Conservation (phyloP, 2,888 invertebrate genomes). For the Coelopa pilipes region DNA sequence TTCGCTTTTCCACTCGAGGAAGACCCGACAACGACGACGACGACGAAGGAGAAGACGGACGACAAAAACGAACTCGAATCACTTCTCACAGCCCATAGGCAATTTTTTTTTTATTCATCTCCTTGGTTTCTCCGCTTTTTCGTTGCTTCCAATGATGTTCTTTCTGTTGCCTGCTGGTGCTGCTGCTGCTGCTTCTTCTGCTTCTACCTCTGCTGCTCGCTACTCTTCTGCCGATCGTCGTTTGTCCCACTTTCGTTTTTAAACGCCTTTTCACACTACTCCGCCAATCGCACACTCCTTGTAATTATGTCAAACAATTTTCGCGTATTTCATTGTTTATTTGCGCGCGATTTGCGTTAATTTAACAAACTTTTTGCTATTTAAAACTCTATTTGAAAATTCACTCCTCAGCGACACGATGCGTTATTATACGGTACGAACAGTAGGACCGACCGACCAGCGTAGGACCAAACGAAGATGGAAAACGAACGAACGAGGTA, state of each 20-base stretch:
- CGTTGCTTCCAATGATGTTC: conserved; percentile 11
- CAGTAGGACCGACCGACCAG: conserved; percentile 18
- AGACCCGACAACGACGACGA: not conserved
- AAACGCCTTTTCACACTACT: conserved; percentile 27
- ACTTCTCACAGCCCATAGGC: conserved; percentile 13
- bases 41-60: conserved; percentile 1
- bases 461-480: conserved; percentile 7
- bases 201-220: conserved; percentile 16
- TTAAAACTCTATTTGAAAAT: conserved; percentile 34
- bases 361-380: conserved; percentile 25
- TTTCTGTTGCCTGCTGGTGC: conserved; percentile 29
- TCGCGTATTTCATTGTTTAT: conserved; percentile 13
- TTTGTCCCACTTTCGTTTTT: conserved; percentile 41
- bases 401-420: conserved; percentile 35
- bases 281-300: not conserved
- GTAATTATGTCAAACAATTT: conserved; percentile 24
- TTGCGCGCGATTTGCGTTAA: conserved; percentile 18
- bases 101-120: conserved; percentile 34
- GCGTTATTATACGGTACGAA: conserved; percentile 25
- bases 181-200: conserved; percentile 25
- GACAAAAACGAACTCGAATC: conserved; percentile 13
- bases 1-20: no score
- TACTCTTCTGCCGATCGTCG: conserved; percentile 18
- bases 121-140: conserved; percentile 29
- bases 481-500: conserved; percentile 15